A percentile compares a stretch with the other conserved stretches of the same genome.
Conservation (phyloP, 2,888 invertebrate genomes). For the Hyalella azteca region DNA sequence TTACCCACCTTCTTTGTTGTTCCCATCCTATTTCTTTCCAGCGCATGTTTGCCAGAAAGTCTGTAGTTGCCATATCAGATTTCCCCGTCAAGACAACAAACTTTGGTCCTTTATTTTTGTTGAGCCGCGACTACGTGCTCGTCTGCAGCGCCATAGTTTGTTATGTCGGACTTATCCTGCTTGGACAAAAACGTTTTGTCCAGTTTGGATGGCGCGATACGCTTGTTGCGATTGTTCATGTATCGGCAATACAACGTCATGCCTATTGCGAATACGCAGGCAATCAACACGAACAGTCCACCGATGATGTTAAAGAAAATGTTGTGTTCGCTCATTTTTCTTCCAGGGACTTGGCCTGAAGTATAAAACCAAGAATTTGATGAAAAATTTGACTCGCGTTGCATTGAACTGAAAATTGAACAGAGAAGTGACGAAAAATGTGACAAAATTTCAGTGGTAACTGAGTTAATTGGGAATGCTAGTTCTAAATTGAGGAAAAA, state of each 20-base stretch:
- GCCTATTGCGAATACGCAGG: background rate
- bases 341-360: background rate
- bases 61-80: too few relatives aligned
- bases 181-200: background rate
- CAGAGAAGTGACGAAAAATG: too few relatives aligned
- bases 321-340: background rate
- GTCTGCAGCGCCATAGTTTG: background rate
- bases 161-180: background rate
- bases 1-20: too few relatives aligned
- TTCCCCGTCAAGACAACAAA: too few relatives aligned
- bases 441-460: too few relatives aligned
- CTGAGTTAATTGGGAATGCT: too few relatives aligned
- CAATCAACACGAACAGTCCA: background rate
- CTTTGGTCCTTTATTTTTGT: background rate
- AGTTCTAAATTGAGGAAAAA: too few relatives aligned
- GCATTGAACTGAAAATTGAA: too few relatives aligned
- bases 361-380: too few relatives aligned
- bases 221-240: background rate
- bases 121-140: background rate
- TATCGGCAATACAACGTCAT: background rate
- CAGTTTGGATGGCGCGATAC: background rate
- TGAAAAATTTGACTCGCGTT: too few relatives aligned
- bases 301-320: background rate
- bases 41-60: too few relatives aligned
- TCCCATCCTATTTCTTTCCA: too few relatives aligned